Evolutionary conservation across 2,113 vertebrate species (phyloP).

Genomic region (Oncorhynchus tshawytscha): DNA sequence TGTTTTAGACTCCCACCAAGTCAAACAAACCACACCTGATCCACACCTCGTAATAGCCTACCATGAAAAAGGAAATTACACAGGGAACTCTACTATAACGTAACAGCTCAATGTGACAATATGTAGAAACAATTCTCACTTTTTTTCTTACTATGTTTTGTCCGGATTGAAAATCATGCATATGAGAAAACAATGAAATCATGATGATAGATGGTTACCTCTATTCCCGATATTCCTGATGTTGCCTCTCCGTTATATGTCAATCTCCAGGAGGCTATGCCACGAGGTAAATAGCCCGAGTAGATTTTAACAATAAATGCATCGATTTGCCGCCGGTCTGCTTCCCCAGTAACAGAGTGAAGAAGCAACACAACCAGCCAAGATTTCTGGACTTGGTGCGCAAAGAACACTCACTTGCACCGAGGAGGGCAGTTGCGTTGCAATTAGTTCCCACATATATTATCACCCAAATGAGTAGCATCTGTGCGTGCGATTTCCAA

Average conservation of each 20-base stretch:
- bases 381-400: neutral
- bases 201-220: neutral
- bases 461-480: neutral
- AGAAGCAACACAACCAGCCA: neutral
- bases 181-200: neutral
- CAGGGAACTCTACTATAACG: neutral
- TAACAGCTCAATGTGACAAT: neutral
- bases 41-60: neutral
- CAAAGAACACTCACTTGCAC: neutral
- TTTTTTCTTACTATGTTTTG: neutral
- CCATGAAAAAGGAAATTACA: neutral
- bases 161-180: neutral
- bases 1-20: neutral
- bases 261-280: neutral
- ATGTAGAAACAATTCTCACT: neutral
- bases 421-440: neutral
- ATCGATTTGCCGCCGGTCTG: neutral
- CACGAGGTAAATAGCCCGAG: neutral
- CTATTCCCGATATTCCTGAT: neutral
- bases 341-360: neutral
- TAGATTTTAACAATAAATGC: neutral
- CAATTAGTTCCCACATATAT: neutral
- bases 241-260: neutral
- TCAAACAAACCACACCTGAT: neutral
- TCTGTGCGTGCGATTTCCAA: neutral